A percentile compares a stretch with the other conserved stretches of the same genome.
These are phyloP conservation scores for Drosophila baimaii DNA, from an alignment of 1,140 invertebrate genomes.

Conservation along the genomic window DNA sequence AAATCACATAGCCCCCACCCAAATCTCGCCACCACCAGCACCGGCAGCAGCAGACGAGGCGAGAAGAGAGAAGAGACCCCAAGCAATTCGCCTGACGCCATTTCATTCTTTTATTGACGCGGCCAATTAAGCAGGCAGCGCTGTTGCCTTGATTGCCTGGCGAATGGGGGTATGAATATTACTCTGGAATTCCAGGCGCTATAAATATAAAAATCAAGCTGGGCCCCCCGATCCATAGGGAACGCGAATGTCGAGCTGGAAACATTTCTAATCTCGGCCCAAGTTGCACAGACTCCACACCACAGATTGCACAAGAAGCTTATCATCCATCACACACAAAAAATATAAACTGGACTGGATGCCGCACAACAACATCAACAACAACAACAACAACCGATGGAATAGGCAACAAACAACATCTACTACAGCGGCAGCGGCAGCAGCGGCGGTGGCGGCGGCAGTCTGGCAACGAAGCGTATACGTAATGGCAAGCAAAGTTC, in stretches of 20 bases:
- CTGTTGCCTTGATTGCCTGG: conserved; percentile 43
- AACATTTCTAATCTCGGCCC: conserved; percentile 23
- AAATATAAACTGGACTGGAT: conserved; percentile 21
- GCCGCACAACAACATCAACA: conserved; percentile 15
- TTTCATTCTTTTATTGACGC: conserved; percentile 58
- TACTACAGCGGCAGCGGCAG: conserved; percentile 6
- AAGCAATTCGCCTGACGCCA: conserved; percentile 56
- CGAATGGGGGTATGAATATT: conserved; percentile 23
- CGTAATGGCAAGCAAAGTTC: conserved; percentile 55
- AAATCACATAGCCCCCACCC: conserved; percentile 42
- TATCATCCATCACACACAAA: conserved; percentile 26
- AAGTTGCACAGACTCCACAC: conserved; percentile 19
- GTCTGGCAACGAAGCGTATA: conserved; percentile 61
- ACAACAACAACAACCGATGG: conserved; percentile 5
- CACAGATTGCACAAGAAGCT: conserved; percentile 34
- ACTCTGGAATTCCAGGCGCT: conserved; percentile 35
- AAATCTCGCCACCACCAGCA: conserved; percentile 6
- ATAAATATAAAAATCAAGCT: conserved; percentile 20
- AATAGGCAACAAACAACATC: conserved; percentile 11
- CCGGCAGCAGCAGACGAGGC: too few relatives aligned
- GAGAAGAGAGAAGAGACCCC: conserved; percentile 20
- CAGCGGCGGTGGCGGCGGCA: neutral
- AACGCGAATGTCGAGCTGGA: neutral
- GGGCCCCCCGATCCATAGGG: neutral
- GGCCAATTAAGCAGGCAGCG: conserved; percentile 49